phyloP scores from a whole-genome alignment of 1,140 invertebrate genomes.

The Rhopalosiphum maidis region DNA sequence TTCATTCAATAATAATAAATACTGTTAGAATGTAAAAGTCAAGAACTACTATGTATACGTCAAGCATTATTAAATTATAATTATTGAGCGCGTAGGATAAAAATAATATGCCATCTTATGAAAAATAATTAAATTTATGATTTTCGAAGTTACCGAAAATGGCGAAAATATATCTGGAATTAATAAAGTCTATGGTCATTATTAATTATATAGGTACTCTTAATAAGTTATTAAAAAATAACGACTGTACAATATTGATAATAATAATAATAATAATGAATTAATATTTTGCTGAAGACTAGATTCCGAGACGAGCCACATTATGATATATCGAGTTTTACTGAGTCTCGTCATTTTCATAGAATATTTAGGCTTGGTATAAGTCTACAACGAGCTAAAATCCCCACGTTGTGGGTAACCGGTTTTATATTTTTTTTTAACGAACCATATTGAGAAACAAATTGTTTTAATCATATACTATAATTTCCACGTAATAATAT shows the following conservation, averaged over 20 bases:
- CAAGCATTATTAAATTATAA: not conserved
- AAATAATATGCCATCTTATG: not conserved
- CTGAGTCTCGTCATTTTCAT: too few species aligned
- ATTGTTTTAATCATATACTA: not conserved
- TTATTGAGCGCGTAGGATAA: not conserved
- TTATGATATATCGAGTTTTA: too few species aligned
- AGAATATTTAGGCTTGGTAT: too few species aligned
- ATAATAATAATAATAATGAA: not conserved
- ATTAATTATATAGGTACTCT: not conserved
- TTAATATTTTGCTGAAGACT: not conserved
- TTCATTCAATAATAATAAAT: not conserved
- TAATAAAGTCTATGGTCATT: not conserved
- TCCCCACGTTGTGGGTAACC: not conserved
- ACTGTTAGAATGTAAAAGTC: not conserved
- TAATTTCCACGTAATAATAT: too few species aligned
- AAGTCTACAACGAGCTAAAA: not conserved
- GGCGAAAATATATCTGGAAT: not conserved
- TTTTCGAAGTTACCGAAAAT: not conserved
- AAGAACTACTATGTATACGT: not conserved
- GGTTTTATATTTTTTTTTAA: not conserved
- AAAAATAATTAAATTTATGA: not conserved
- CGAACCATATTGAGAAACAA: not conserved
- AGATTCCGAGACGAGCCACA: not conserved
- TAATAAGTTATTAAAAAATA: not conserved
- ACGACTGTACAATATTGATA: not conserved